These are phyloP conservation scores for Clavelina lepadiformis DNA, from an alignment of 23 tunicate species.

Conservation along the genomic window DNA sequence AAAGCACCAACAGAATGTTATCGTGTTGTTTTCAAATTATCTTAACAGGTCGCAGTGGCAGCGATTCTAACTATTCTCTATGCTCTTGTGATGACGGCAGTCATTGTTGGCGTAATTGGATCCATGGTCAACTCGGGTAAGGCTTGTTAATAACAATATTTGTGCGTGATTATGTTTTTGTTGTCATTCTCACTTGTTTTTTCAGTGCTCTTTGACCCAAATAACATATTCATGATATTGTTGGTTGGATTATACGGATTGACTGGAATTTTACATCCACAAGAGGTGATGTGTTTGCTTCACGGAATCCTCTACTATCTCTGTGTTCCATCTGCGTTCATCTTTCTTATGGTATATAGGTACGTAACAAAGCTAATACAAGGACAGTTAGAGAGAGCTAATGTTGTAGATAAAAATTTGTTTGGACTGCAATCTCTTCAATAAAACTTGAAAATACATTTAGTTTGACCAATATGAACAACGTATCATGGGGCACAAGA, in stretches of 20 bases:
- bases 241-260: constrained; percentile 78
- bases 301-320: constrained; percentile 86
- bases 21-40: no score
- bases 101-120: constrained; percentile 78
- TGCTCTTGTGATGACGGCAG: constrained; percentile 96
- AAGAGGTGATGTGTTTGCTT: constrained; percentile 65
- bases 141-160: not conserved
- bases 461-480: constrained; percentile 88
- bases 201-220: constrained; percentile 77
- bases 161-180: not conserved
- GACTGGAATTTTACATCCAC: constrained; percentile 77
- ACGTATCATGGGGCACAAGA: constrained; percentile 99
- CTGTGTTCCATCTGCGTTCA: constrained; percentile 95
- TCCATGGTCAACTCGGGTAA: constrained; percentile 45
- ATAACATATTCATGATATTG: constrained; percentile 51
- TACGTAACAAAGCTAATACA: no score
- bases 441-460: no score
- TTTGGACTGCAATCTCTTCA: no score
- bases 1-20: no score
- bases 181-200: not conserved
- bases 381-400: no score
- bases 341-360: constrained; percentile 95
- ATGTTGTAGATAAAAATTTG: no score
- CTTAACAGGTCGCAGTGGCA: constrained; percentile 65
- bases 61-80: constrained; percentile 82